Conservation (phyloP, 2,797 vertebrate species). For the Falco novaeseelandiae region DNA sequence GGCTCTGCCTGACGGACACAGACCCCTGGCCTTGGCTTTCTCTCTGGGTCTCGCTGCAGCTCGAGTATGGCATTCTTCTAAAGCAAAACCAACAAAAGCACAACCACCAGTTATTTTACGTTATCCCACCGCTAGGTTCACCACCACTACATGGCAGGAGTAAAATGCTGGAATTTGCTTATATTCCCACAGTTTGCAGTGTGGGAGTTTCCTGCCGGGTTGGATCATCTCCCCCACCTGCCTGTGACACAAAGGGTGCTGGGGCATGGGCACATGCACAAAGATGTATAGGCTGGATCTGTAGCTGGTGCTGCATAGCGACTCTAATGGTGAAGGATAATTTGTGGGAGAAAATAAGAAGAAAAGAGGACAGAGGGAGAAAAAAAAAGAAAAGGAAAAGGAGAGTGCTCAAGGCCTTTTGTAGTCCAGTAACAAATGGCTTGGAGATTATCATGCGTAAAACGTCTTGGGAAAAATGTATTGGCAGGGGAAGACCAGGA, state of each 20-base stretch:
- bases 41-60: not conserved
- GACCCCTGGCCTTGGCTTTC: not conserved
- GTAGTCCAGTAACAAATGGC: not conserved
- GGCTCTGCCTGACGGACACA: not conserved
- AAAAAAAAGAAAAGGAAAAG: not conserved
- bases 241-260: not conserved
- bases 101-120: not conserved
- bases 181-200: not conserved
- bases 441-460: not conserved
- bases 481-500: not conserved
- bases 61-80: not conserved
- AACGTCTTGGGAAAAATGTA: not conserved
- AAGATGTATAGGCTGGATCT: not conserved
- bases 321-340: not conserved
- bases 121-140: not conserved
- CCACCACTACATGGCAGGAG: not conserved
- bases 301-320: not conserved
- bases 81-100: not conserved
- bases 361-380: not conserved
- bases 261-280: accelerated
- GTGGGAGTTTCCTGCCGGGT: not conserved
- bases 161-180: not conserved
- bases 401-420: not conserved
- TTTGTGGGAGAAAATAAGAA: not conserved
- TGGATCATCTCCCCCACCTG: not conserved